Base-by-base conservation (phyloP, 2,113 vertebrate species). In the Cnemophilus loriae region DNA sequence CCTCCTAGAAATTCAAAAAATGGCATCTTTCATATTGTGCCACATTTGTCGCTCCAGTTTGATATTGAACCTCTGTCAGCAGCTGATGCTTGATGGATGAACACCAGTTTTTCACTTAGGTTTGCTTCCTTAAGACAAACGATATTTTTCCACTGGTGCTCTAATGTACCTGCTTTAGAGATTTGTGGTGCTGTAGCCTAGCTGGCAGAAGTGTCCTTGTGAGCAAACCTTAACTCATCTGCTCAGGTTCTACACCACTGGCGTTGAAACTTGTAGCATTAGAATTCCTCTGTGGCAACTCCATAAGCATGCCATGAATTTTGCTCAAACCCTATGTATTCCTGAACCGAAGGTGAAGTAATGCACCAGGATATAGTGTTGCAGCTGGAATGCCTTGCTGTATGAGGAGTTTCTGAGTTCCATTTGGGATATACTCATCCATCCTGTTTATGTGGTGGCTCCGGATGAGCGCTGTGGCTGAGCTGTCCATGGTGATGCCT, bases 401-500 rank as follows among this genome's bases (percentile, higher is more conserved):
- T 42, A 0, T 42, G 88, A 57, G 69, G 61, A 60, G 20, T 47
- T 69, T 41, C 27, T 19, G 81, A 64, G 41, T 57, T 77, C 67
- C 37, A 4, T 61, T 63, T 23, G 87, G 84, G 33, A 61, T 17
- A 10, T 4, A 10, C 53, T 85, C 41, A 16, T 64, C 83, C 64
- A 41, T 85, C 65, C 84, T 86, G 80, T 93, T 90, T 80, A 23
- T 5, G 12, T 28, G 57, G 52, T 87, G 60, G 47, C 56, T 75
- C 33, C 0, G 11, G 68, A 33, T 71, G 60, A 67, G 24, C 8
- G 3, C 2, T 13, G 35, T 81, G 50, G 21, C 15, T 96, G 97
- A 97, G 95, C 96, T 96, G 95, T 97, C 95, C 95, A 91, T 96
- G 96, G 96, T 96, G 94, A 24, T 86, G 69, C 44, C 46, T 63